These are phyloP conservation scores for Saturnia pavonia DNA, from an alignment of 2,888 invertebrate genomes.

Conservation along the genomic window DNA sequence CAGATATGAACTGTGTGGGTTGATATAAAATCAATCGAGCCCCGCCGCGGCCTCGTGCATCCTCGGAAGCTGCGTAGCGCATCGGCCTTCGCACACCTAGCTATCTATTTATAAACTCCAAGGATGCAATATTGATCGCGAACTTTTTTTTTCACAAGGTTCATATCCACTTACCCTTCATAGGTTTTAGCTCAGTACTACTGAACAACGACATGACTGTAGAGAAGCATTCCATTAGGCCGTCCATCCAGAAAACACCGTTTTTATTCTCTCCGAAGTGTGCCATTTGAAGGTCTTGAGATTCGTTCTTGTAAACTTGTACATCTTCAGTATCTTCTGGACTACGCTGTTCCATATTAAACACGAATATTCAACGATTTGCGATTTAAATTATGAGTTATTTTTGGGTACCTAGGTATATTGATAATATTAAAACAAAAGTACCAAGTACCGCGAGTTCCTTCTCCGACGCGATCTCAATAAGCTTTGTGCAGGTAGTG, in stretches of 20 bases:
- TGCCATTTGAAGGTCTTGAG: conserved; percentile 32
- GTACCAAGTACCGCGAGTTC: not conserved
- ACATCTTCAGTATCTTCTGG: not conserved
- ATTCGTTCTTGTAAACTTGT: not conserved
- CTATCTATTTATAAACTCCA: conserved; percentile 27
- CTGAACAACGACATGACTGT: conserved; percentile 94
- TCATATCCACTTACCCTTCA: conserved; percentile 73
- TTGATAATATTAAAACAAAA: not conserved
- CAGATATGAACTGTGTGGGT: not conserved
- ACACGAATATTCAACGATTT: not conserved
- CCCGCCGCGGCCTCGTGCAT: conserved; percentile 9
- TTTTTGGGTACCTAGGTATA: not conserved
- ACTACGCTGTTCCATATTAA: not conserved
- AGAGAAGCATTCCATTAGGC: conserved; percentile 93
- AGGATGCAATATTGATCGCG: conserved; percentile 20
- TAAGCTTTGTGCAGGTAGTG: conserved; percentile 6
- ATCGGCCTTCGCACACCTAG: conserved; percentile 41
- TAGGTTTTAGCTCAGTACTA: conserved; percentile 86
- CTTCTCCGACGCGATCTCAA: not conserved
- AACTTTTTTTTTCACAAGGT: not conserved
- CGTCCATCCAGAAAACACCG: conserved; percentile 88
- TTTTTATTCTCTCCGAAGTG: conserved; percentile 63
- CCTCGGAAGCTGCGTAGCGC: conserved; percentile 40
- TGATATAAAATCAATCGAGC: conserved; percentile 20
- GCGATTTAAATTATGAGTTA: not conserved